Evolutionary conservation across 2,797 vertebrate species (phyloP).

Genomic region (Neoniphon sammara): DNA sequence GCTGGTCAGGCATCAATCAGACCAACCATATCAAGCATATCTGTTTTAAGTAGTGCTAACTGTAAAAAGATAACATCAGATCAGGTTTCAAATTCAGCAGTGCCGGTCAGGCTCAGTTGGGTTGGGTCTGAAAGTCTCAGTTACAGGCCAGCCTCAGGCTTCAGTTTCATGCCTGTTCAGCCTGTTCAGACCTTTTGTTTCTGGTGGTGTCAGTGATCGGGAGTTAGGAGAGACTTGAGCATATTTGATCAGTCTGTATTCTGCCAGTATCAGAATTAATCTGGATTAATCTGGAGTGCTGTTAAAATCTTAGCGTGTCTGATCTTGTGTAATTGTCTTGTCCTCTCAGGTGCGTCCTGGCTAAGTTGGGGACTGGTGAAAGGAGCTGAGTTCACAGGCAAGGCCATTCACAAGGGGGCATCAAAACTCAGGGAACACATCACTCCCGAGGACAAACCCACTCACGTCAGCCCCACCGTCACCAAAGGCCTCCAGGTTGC

Average conservation of each 20-base stretch:
- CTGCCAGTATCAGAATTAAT: neutral
- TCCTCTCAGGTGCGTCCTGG: slow-evolving; percentile 92
- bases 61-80: too few relatives aligned
- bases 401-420: slow-evolving; percentile 95
- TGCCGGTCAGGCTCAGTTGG: too few relatives aligned
- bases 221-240: neutral
- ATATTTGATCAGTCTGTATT: too few relatives aligned
- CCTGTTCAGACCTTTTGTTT: too few relatives aligned
- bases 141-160: too few relatives aligned
- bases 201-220: too few relatives aligned
- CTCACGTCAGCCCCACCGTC: slow-evolving; percentile 91
- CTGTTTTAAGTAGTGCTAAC: too few relatives aligned
- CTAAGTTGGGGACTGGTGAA: slow-evolving; percentile 96
- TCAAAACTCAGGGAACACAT: slow-evolving; percentile 95
- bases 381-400: slow-evolving; percentile 95
- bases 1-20: too few relatives aligned
- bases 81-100: too few relatives aligned
- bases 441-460: slow-evolving; percentile 94
- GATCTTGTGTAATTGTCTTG: neutral
- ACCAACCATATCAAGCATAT: too few relatives aligned
- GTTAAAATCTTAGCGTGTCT: neutral
- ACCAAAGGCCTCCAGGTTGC: slow-evolving; percentile 92
- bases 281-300: neutral
- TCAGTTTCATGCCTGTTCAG: too few relatives aligned
- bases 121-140: too few relatives aligned